Percentiles rank a stretch among this genome's conserved stretches.
phyloP scores from a whole-genome alignment of 1,140 invertebrate genomes.

The Heliconius hermathena region DNA sequence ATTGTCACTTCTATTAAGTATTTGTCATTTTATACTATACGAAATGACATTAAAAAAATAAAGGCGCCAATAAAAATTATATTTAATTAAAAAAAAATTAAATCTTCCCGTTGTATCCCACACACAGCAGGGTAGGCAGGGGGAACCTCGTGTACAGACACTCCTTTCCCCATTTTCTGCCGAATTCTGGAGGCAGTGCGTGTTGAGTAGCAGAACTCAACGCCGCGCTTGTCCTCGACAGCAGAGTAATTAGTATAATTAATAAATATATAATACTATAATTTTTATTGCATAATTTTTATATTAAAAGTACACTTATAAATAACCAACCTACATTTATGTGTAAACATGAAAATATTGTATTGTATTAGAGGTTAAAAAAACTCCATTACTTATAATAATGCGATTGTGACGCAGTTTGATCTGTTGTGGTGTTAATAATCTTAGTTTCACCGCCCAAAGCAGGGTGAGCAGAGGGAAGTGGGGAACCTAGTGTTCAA shows the following conservation, averaged over 20 bases:
- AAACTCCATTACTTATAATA: not conserved
- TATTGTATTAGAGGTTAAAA: not conserved
- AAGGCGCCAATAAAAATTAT: not conserved
- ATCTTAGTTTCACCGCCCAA: not conserved
- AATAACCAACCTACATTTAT: not conserved
- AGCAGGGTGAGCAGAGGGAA: too few relatives aligned
- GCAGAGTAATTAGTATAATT: too few relatives aligned
- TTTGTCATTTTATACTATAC: not conserved
- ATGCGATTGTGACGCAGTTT: not conserved
- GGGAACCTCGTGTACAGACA: too few relatives aligned
- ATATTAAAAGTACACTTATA: not conserved
- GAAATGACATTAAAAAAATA: not conserved
- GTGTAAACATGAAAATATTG: too few relatives aligned
- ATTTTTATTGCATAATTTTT: not conserved
- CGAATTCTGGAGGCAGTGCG: too few relatives aligned
- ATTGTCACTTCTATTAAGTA: not conserved
- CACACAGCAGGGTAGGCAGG: too few relatives aligned
- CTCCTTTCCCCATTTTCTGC: too few relatives aligned
- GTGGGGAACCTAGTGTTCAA: too few relatives aligned
- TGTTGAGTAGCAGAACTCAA: too few relatives aligned
- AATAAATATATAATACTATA: not conserved
- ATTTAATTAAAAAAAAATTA: not conserved
- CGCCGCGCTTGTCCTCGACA: too few relatives aligned
- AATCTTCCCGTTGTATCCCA: too few relatives aligned
- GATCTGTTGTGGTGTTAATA: not conserved